These are phyloP conservation scores for Pipra filicauda DNA, from an alignment of 2,113 vertebrate genomes.

Conservation along the genomic window DNA sequence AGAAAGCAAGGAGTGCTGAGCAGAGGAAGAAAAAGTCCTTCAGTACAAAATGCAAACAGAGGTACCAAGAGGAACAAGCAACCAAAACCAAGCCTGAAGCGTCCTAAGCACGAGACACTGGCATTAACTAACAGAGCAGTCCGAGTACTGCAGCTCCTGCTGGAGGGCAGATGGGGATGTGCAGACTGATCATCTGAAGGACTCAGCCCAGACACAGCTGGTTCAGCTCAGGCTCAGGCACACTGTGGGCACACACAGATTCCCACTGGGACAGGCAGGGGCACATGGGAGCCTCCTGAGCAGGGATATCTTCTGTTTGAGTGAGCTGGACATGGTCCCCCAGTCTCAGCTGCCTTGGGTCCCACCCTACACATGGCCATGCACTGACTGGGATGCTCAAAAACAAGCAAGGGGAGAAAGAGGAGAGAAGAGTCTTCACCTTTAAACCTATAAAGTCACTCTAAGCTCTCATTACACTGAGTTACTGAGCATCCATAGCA, in stretches of 20 bases:
- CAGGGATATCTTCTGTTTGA: background rate
- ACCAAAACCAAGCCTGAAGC: background rate
- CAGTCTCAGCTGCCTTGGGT: background rate
- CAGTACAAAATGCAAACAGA: background rate
- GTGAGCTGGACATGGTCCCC: background rate
- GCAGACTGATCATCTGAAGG: background rate
- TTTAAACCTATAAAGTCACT: background rate
- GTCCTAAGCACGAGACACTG: background rate
- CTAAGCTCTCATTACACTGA: background rate
- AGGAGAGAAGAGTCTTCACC: background rate
- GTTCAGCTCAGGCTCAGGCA: background rate
- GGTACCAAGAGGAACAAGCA: background rate
- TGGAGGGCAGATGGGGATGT: background rate
- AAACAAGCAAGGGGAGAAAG: background rate
- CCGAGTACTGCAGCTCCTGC: background rate
- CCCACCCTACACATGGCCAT: background rate
- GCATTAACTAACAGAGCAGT: background rate
- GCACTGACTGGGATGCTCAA: background rate
- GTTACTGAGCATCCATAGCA: background rate
- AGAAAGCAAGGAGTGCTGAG: background rate
- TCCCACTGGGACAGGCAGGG: background rate
- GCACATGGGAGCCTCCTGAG: background rate
- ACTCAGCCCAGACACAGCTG: background rate
- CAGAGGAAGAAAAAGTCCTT: background rate
- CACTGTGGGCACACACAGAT: background rate